Base-by-base conservation (phyloP, 2,888 invertebrate species). In the Euplexia lucipara region DNA sequence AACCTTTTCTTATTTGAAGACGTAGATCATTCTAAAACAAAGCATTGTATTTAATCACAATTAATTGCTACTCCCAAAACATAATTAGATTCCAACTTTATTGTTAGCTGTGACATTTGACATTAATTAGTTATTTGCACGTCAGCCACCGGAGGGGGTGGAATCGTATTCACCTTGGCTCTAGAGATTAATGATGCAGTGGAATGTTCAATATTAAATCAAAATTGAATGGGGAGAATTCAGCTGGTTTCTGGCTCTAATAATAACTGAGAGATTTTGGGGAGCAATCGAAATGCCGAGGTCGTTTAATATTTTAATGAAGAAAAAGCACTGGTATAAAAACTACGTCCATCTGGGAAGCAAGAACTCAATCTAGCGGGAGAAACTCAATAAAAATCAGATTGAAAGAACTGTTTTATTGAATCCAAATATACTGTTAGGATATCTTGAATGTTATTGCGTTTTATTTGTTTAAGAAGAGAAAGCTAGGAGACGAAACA, bases 91-190 rank as follows among this genome's bases (percentile, higher is more conserved):
- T 73, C 67, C 70, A 62, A 68, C 61, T 67, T 78, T 82, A 85
- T 84, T 81, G 83, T 83, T 83, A 79, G 64, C 69, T 52, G 79
- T 84, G 86, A 88, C 84, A 84, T 84, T 75, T 85, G 84, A 86
- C 86, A 79, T 85, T 86, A 88, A 89, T 89, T 88, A 86, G 85
- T 85, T 81, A 85, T 82, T 82, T 78, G 69, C 78, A 75, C 82
- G 82, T 85, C 85, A 84, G 70, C 66, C 72, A 75, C 69, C 57
- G 71, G 60, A 58, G 79, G 61, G 79, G 81, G 70, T 69, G 73
- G 78, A 72, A 74, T 67, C 66, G 83, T 76, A 79, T 82, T 67
- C 77, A 81, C 84, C 75, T 82, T 75, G 45, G 49, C 71, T 58
- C 59, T 70, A 59, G 73, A 84, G 87, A 90, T 89, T 86, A 87